Conservation (phyloP, 2,113 vertebrate genomes). For the Brienomyrus longianalis region DNA sequence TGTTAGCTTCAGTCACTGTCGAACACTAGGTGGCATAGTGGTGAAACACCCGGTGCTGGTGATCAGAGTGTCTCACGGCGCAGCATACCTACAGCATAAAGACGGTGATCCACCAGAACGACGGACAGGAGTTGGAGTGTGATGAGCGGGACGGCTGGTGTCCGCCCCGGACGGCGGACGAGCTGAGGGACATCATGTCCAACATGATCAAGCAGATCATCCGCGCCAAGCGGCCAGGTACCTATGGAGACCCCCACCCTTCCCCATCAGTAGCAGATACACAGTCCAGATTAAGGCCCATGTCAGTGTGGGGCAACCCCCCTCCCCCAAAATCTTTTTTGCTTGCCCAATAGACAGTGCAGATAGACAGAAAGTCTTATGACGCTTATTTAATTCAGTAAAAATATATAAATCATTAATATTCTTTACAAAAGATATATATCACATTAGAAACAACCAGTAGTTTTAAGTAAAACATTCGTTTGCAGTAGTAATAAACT, state of each 20-base stretch:
- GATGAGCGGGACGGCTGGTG: conserved; percentile 91
- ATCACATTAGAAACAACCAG: neutral
- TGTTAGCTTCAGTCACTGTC: neutral
- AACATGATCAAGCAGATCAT: conserved; percentile 81
- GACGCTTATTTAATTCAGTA: neutral
- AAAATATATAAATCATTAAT: neutral
- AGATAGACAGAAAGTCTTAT: neutral
- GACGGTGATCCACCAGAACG: conserved; percentile 69
- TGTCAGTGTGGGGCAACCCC: neutral
- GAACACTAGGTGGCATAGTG: neutral
- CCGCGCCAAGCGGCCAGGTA: conserved; percentile 68
- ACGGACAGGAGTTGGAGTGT: conserved; percentile 62
- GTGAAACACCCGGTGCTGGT: neutral
- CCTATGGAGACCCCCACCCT: neutral
- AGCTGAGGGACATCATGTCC: conserved; percentile 81
- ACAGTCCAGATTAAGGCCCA: neutral
- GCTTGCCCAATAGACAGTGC: neutral
- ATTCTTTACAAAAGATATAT: neutral
- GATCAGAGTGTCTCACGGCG: neutral
- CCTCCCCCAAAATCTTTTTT: neutral
- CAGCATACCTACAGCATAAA: conserved; percentile 61
- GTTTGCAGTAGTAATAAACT: neutral
- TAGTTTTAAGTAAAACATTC: neutral
- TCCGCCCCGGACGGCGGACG: conserved; percentile 74
- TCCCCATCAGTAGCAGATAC: neutral